Evolutionary conservation across 2,797 vertebrate genomes (phyloP), one percentile per base, ranked within the genome.

Genomic region (Danio tinwini): DNA sequence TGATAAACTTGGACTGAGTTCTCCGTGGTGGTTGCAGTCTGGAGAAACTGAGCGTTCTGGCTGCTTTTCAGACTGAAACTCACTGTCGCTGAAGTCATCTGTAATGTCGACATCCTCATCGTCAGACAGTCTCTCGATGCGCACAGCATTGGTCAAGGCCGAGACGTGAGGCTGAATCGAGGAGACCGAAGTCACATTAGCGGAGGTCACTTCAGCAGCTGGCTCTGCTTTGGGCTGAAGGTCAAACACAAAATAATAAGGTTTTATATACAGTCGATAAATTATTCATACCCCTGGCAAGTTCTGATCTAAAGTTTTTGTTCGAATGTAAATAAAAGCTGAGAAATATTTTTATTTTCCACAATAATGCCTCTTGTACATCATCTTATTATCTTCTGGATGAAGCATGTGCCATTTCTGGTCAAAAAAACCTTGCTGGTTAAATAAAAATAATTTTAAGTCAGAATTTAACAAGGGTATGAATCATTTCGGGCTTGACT

Each of bases 21-120:
- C 88, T 85, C 4, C 81, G 29, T 5, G 67, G 74, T 19, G 47
- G 19, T 7, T 64, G 80, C 63, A 74, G 82, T 7, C 64, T 17
- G 77, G 69, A 7, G 21, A 71, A 10, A 81, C 50, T 70, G 89
- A 90, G 8, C 85, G 89, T 45, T 90, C 89, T 16, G 16, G 74
- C 80, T 89, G 93, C 78, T 82, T 90, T 55, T 86, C 76, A 5
- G 45, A 70, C 49, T 71, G 84, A 19, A 50, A 55, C 12, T 58
- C 71, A 9, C 89, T 87, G 0, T 90, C 94, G 73, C 95, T 95
- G 79, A 92, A 50, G 68, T 96, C 96, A 76, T 99, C 96, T 0
- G 97, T 99, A 88, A 99, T 98, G 85, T 99, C 96, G 16, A 99
- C 96, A 14, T 99, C 93, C 88, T 99, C 97, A 19, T 98, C 96